phyloP scores from a whole-genome alignment of 2,888 invertebrate species.

The Scaptomyza polygonia region DNA sequence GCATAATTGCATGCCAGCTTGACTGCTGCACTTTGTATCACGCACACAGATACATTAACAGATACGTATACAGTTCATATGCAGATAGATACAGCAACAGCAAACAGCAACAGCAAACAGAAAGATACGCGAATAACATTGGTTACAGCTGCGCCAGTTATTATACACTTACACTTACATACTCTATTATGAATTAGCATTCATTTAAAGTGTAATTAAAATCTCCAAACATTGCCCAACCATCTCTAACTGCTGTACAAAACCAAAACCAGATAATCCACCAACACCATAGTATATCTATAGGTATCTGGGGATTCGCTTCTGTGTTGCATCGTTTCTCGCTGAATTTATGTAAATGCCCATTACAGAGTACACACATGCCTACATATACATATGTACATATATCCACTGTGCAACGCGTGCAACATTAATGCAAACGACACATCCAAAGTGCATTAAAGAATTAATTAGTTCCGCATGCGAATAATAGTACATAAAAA shows the following conservation, averaged over 20 bases:
- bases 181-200: conserved; percentile 81
- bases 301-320: conserved; percentile 25
- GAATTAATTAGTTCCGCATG: conserved; percentile 68
- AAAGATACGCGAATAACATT: conserved; percentile 9
- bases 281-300: conserved; percentile 43
- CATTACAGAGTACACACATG: conserved; percentile 16
- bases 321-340: conserved; percentile 19
- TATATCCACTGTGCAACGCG: conserved; percentile 32
- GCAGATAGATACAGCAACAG: neutral
- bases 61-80: conserved; percentile 13
- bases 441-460: conserved; percentile 68
- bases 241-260: conserved; percentile 42
- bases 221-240: conserved; percentile 54
- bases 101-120: no score
- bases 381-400: conserved; percentile 18
- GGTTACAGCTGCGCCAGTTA: conserved; percentile 35
- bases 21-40: conserved; percentile 21
- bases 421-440: conserved; percentile 51
- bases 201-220: conserved; percentile 81
- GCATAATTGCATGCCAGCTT: conserved; percentile 65
- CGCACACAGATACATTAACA: conserved; percentile 6
- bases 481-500: conserved; percentile 13
- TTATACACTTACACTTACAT: conserved; percentile 44
- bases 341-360: conserved; percentile 61
- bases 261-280: conserved; percentile 26